These are phyloP conservation scores for Meloidogyne chitwoodi DNA, from an alignment of 1,140 invertebrate genomes.

Conservation along the genomic window DNA sequence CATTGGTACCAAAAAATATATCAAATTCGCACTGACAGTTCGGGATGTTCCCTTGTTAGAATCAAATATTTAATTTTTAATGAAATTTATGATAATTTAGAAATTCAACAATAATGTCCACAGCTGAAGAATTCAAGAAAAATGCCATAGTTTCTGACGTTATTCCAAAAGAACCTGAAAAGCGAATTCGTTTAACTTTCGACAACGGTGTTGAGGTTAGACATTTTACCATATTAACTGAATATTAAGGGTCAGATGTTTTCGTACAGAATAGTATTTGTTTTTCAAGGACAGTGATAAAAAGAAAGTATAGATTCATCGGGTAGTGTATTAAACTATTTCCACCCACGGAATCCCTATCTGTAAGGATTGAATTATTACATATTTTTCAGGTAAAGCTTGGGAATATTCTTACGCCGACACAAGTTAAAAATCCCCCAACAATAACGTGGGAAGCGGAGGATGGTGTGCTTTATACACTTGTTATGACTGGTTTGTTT, in stretches of 20 bases:
- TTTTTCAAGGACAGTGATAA: too few relatives aligned
- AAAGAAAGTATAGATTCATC: too few relatives aligned
- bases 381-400: constrained; percentile 34
- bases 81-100: constrained; percentile 8
- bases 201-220: constrained; percentile 39
- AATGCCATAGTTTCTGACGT: constrained; percentile 41
- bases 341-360: too few relatives aligned
- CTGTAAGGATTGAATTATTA: too few relatives aligned
- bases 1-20: too few relatives aligned
- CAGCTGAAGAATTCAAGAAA: constrained; percentile 41
- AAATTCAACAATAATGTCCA: constrained; percentile 26
- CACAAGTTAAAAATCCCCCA: constrained; percentile 42
- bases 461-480: constrained; percentile 37
- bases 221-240: constrained; percentile 26
- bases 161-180: constrained; percentile 35
- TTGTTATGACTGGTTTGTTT: constrained; percentile 46
- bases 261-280: too few relatives aligned
- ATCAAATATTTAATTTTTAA: not conserved
- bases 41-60: too few relatives aligned
- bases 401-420: constrained; percentile 44
- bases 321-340: too few relatives aligned
- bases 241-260: too few relatives aligned
- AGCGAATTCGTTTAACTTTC: constrained; percentile 36
- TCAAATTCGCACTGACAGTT: too few relatives aligned
- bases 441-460: constrained; percentile 43